Conservation (phyloP, 2,113 vertebrate genomes). For the Lasiurus cinereus region DNA sequence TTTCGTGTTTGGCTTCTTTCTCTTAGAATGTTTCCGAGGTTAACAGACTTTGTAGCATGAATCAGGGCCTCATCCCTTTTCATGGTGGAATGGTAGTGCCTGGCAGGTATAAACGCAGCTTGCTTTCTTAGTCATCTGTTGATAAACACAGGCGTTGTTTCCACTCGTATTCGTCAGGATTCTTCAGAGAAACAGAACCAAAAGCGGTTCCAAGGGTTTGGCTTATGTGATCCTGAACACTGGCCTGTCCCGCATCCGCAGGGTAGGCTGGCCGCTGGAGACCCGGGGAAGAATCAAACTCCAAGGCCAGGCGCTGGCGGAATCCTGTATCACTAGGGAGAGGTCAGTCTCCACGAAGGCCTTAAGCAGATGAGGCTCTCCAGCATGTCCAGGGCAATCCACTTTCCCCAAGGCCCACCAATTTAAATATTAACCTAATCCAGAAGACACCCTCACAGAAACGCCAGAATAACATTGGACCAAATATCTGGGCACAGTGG, state of each 20-base stretch:
- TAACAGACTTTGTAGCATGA: accelerated
- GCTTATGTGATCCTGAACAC: background rate
- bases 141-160: background rate
- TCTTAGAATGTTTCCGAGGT: background rate
- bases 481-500: background rate
- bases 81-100: background rate
- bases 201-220: background rate
- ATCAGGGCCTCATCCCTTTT: background rate
- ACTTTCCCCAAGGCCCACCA: background rate
- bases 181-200: background rate
- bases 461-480: background rate
- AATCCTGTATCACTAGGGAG: background rate
- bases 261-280: background rate
- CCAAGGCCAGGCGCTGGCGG: background rate
- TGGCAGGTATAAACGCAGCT: background rate
- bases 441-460: background rate
- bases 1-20: background rate
- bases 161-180: background rate
- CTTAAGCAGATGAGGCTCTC: background rate
- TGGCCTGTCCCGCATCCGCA: background rate
- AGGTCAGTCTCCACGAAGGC: background rate
- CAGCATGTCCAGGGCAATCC: background rate
- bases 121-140: background rate
- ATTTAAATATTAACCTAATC: background rate
- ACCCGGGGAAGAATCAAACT: background rate